Conservation (phyloP, 2,888 invertebrate genomes). For the Poecilus cupreus region DNA sequence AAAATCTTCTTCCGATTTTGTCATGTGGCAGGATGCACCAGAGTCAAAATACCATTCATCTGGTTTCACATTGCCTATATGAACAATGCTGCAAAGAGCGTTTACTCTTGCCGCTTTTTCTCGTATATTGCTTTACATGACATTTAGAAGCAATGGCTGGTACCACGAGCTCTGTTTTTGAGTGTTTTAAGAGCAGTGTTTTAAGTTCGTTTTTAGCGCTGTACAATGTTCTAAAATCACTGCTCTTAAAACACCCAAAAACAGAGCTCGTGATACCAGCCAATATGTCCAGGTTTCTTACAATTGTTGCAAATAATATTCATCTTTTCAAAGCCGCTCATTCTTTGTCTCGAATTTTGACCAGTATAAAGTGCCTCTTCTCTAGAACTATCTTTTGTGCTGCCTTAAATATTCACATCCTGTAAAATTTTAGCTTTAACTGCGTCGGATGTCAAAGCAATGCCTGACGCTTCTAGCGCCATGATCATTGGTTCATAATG, state of each 20-base stretch:
- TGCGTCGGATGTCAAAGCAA: background rate
- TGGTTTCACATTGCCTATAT: background rate
- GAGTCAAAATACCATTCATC: too few species aligned
- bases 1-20: too few species aligned
- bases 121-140: background rate
- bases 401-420: background rate
- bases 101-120: background rate
- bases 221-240: too few species aligned
- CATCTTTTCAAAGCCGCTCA: background rate
- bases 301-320: slow-evolving; percentile 18
- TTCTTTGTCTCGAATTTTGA: background rate
- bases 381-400: background rate
- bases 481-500: too few species aligned
- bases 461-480: background rate
- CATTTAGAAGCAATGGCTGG: background rate
- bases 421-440: background rate
- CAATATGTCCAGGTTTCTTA: background rate
- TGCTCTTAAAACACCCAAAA: too few species aligned
- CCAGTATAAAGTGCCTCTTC: background rate
- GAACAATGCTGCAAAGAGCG: background rate
- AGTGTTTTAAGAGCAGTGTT: too few species aligned
- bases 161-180: too few species aligned
- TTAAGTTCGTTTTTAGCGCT: too few species aligned
- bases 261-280: too few species aligned
- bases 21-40: background rate